Evolutionary conservation across 2,888 invertebrate species (phyloP), one percentile per base, ranked within the genome.

Genomic region (Leptinotarsa peninsularis): DNA sequence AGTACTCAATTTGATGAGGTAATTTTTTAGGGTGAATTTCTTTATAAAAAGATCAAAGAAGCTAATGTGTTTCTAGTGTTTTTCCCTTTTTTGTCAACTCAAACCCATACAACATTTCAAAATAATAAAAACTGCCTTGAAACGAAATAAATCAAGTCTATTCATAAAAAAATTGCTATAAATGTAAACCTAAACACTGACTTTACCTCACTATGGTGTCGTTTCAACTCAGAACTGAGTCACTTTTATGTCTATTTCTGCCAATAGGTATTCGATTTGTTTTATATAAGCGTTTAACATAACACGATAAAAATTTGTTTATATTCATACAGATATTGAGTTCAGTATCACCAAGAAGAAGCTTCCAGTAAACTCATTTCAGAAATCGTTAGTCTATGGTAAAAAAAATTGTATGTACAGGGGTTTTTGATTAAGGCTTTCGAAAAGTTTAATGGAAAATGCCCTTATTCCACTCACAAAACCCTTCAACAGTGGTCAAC

Each of bases 111-210:
- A 43, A 0, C 43, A 43, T 43, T 43, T 43, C 43, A 10, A 43
- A 13, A 43, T 43, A 43, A 43, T 13, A 43, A 43, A 43, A 43
- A 43, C 43, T 43, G 10, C 52, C 52, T 52, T 15, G 17, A 52
- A 17, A 52, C 52, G 52, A 52, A 52, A 52, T 17, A 52, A 17
- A 43, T 43, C 43, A 43, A 52, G 52, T 52, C 52, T 52, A 17
- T 52, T 52, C n/a, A 52, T 17, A 14, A 52, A 52, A 52, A 52
- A 52, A 52, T 4, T 15, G n/a, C 52, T 7, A 52, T 15, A n/a
- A n/a, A 52, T 52, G 52, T 52, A 52, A 52, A 52, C 52, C n/a
- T 52, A 52, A 52, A 52, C n/a, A n/a, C n/a, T 52, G 7, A 52
- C 15, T 4, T n/a, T 52, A 52, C n/a, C n/a, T 52, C 15, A 52